phyloP scores from a whole-genome alignment of 2,113 vertebrate genomes.

The Sprattus sprattus region DNA sequence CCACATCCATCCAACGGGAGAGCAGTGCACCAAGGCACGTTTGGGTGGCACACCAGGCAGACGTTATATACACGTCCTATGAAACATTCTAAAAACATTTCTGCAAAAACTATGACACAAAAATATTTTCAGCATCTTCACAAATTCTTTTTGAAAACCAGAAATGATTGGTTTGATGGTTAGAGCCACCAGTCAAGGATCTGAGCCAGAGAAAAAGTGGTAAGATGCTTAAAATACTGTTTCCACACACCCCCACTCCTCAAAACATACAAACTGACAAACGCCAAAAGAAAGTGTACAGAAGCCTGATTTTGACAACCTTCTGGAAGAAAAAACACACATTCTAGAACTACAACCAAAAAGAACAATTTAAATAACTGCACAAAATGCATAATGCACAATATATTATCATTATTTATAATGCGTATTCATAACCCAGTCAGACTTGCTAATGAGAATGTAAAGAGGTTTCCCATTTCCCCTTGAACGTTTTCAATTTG shows the following conservation, averaged over 20 bases:
- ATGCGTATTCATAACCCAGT: not conserved
- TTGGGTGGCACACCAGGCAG: constrained; percentile 65
- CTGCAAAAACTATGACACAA: constrained; percentile 40
- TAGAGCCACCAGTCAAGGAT: constrained; percentile 14
- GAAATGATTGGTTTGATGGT: constrained; percentile 13
- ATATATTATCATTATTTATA: constrained; percentile 14
- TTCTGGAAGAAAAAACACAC: constrained; percentile 1
- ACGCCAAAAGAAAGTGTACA: not conserved
- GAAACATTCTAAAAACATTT: constrained; percentile 54
- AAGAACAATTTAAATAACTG: constrained; percentile 15
- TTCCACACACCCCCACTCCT: not conserved
- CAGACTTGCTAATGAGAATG: constrained; percentile 13
- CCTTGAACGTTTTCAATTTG: constrained; percentile 34
- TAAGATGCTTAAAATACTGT: not conserved
- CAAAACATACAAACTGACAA: constrained; percentile 16
- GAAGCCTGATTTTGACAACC: constrained; percentile 15
- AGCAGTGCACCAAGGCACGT: constrained; percentile 73
- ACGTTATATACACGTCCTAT: constrained; percentile 46
- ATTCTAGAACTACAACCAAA: not conserved
- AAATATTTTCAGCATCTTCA: constrained; percentile 42
- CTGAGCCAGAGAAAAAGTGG: not conserved
- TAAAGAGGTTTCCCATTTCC: constrained; percentile 14
- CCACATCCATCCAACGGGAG: constrained; percentile 22
- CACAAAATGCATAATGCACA: constrained; percentile 26
- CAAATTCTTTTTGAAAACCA: constrained; percentile 34